A percentile compares a stretch with the other conserved stretches of the same genome.
phyloP scores from a whole-genome alignment of 2,888 invertebrate species.

The Piscicola geometra region DNA sequence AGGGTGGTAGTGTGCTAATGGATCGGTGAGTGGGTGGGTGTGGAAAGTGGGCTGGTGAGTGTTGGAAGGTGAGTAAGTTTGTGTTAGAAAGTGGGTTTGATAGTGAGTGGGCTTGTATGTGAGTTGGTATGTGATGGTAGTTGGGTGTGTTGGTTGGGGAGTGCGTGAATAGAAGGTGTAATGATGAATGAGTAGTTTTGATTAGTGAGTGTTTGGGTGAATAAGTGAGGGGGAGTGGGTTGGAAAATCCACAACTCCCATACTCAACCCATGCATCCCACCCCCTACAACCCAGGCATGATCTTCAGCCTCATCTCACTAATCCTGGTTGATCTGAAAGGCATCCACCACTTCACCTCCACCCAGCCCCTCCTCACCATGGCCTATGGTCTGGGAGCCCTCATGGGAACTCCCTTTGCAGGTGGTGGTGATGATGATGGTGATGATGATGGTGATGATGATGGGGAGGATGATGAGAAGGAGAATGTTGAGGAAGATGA shows the following conservation, averaged over 20 bases:
- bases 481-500: background rate
- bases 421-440: constrained; percentile 25
- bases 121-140: too few relatives aligned
- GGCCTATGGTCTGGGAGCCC: constrained; percentile 35
- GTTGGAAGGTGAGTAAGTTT: background rate
- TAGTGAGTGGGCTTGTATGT: too few relatives aligned
- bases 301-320: constrained; percentile 34
- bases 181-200: too few relatives aligned
- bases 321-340: constrained; percentile 39
- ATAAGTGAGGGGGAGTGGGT: too few relatives aligned
- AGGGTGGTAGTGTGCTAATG: background rate
- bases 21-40: background rate
- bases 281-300: constrained; percentile 2
- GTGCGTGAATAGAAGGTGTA: too few relatives aligned
- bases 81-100: too few relatives aligned
- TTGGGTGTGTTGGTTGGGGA: too few relatives aligned
- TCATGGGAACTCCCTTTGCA: constrained; percentile 38
- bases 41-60: background rate
- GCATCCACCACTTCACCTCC: constrained; percentile 36
- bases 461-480: background rate
- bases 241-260: too few relatives aligned
- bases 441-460: background rate
- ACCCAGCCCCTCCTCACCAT: constrained; percentile 37
- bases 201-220: too few relatives aligned
- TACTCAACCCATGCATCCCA: too few relatives aligned